phyloP scores from a whole-genome alignment of 2,797 vertebrate genomes.

The Brachymystax lenok region DNA sequence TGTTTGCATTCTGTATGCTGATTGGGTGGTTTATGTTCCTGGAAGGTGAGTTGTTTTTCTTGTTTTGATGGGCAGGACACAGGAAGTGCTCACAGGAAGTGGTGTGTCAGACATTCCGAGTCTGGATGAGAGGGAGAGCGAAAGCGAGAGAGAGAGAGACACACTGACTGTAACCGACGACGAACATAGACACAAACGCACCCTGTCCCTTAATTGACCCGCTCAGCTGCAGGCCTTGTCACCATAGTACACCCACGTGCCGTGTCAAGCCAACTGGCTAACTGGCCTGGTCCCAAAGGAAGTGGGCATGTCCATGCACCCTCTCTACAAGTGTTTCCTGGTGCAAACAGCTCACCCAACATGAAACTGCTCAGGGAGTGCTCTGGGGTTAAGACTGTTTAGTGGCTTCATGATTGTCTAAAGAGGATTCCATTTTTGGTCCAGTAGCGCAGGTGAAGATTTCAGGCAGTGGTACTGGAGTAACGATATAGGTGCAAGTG shows the following conservation, averaged over 20 bases:
- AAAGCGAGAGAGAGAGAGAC: constrained; percentile 6
- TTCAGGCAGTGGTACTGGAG: not conserved
- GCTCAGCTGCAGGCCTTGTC: not conserved
- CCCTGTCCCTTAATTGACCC: constrained; percentile 10
- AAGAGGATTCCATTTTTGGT: not conserved
- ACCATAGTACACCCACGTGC: not conserved
- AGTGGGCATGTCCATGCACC: not conserved
- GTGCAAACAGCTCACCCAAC: not conserved
- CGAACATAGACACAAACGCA: not conserved
- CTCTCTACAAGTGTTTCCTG: not conserved
- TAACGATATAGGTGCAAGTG: no score
- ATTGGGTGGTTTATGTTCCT: constrained; percentile 30
- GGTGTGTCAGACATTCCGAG: constrained; percentile 23
- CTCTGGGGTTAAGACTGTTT: not conserved
- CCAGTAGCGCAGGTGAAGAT: not conserved
- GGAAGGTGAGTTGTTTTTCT: constrained; percentile 35
- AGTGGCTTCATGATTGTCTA: not conserved
- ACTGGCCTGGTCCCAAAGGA: not conserved
- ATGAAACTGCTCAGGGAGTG: not conserved
- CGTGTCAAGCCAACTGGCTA: not conserved
- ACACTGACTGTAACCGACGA: not conserved
- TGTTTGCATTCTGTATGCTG: constrained; percentile 26
- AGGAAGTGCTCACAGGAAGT: constrained; percentile 30
- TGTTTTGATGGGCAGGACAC: constrained; percentile 35
- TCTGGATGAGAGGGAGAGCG: not conserved